A percentile compares a stretch with the other conserved stretches of the same genome.
These are phyloP conservation scores for Platycnemis pennipes DNA, from an alignment of 2,888 invertebrate genomes.

Conservation along the genomic window DNA sequence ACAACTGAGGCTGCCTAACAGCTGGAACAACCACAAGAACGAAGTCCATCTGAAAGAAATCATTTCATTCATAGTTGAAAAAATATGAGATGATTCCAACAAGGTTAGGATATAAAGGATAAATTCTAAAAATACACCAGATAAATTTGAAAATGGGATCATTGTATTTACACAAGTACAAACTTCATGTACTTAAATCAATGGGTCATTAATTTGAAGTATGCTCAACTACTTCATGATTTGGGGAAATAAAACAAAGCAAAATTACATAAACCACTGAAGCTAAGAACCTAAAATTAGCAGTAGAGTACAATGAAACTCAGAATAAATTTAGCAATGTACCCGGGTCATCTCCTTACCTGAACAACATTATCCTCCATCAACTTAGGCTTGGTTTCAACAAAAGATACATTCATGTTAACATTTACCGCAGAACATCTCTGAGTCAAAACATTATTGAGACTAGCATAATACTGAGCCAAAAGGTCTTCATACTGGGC, in stretches of 20 bases:
- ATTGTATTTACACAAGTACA: not conserved
- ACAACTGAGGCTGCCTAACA: conserved; percentile 93
- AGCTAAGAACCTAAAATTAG: not conserved
- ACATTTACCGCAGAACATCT: conserved; percentile 97
- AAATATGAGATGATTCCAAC: not conserved
- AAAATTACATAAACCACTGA: not conserved
- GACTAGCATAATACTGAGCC: conserved; percentile 88
- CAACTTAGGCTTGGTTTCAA: conserved; percentile 89
- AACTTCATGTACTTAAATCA: not conserved
- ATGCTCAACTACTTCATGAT: not conserved
- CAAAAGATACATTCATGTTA: conserved; percentile 95
- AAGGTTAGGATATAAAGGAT: not conserved
- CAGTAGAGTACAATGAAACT: not conserved
- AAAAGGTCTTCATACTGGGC: conserved; percentile 92
- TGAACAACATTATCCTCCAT: conserved; percentile 93
- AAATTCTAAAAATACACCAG: not conserved
- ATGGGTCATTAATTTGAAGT: not conserved
- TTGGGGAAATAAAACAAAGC: not conserved
- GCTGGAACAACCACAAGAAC: conserved; percentile 93
- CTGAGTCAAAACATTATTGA: conserved; percentile 92
- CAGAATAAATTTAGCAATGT: not conserved
- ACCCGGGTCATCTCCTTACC: conserved; percentile 74
- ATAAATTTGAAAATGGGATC: no score
- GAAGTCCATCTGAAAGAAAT: conserved; percentile 86
- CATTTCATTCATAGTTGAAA: not conserved